Evolutionary conservation across 2,888 invertebrate genomes (phyloP), one percentile per base, ranked within the genome.

Genomic region (Aspidiotus destructor): DNA sequence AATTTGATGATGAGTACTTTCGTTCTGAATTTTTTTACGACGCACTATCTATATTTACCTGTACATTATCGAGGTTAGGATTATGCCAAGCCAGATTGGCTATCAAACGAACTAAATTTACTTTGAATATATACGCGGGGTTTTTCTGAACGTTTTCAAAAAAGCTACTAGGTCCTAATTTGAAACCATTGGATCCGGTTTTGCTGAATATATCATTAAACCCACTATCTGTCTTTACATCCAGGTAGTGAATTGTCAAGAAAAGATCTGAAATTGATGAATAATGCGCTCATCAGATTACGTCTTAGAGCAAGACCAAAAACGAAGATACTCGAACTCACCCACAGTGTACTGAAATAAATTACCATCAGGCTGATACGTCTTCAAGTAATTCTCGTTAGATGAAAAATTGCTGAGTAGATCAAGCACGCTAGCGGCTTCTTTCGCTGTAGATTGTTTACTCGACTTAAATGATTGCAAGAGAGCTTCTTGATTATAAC

Each of bases 41-140:
- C 28, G 28, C 28, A 28, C 28, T 28, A 28, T 48, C 3, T n/a
- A 48, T 44, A 60, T 10, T 2, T 15, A 67, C 67, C 15, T 67
- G 67, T 52, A 60, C 60, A 60, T 67, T 67, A 52, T 67, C 67
- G 9, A 67, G 17, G 60, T 58, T 67, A 1, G 58, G 67, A 58
- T 67, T 67, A 40, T 48, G 67, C 58, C 60, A 67, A 17, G 67
- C 57, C 44, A 67, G 52, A 67, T 67, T 67, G 40, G 67, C 58
- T 11, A 67, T 67, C 15, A 67, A 40, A 28, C 67, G 41, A 17
- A 67, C 67, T 60, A 67, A 48, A 60, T 67, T 67, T 8, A 48
- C 67, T 67, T 67, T 67, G 41, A 67, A 67, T 15, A 67, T 58
- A 41, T 67, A 67, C 16, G 58, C 58, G 10, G 67, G 67, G 48